These are phyloP conservation scores for Xylophagus ater DNA, from an alignment of 2,888 invertebrate genomes.

Conservation along the genomic window DNA sequence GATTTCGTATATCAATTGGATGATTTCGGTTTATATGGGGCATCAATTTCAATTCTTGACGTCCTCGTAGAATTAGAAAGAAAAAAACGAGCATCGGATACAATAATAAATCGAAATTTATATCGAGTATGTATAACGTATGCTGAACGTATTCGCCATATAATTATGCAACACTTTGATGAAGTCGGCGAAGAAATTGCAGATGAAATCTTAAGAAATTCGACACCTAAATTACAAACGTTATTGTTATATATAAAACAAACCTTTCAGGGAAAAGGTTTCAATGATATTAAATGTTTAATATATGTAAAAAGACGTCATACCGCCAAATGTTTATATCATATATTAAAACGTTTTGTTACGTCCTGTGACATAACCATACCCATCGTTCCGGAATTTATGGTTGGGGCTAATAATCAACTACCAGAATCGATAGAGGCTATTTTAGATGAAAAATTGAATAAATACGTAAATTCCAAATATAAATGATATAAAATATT, in stretches of 20 bases:
- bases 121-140: conserved; percentile 24
- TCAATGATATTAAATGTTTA: conserved; percentile 30
- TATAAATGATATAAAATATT: too few species aligned
- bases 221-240: conserved; percentile 51
- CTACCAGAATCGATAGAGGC: conserved; percentile 25
- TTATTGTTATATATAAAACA: conserved; percentile 51
- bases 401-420: conserved; percentile 47
- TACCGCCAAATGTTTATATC: conserved; percentile 63
- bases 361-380: conserved; percentile 42
- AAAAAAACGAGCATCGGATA: conserved; percentile 44
- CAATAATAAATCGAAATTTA: conserved; percentile 30
- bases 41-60: conserved; percentile 46
- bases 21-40: conserved; percentile 48
- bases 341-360: conserved; percentile 48
- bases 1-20: conserved; percentile 43
- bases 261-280: conserved; percentile 40
- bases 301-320: conserved; percentile 43
- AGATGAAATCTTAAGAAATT: conserved; percentile 43
- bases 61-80: conserved; percentile 52
- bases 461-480: conserved; percentile 26
- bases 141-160: conserved; percentile 41
- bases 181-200: conserved; percentile 19
- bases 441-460: conserved; percentile 28
- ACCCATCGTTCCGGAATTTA: conserved; percentile 53
- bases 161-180: conserved; percentile 39